Evolutionary conservation across 2,797 vertebrate genomes (phyloP).

Genomic region (Parauchenoglanis ngamensis): DNA sequence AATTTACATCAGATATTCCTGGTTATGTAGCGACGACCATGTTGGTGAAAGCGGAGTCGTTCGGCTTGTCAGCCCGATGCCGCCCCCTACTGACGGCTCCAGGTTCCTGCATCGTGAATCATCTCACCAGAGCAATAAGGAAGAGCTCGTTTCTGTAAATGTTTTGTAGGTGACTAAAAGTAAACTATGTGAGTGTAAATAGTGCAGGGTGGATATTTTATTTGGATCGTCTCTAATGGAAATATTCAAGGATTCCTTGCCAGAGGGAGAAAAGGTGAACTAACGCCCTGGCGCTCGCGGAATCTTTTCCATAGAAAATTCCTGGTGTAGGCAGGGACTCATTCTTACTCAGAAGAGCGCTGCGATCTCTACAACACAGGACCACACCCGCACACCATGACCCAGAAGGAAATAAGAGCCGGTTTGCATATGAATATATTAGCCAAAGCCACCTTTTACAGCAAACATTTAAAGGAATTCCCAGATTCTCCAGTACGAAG

Average conservation of each 20-base stretch:
- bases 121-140: not conserved
- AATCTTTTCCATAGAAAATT: not conserved
- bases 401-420: not conserved
- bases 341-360: not conserved
- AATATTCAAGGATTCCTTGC: too few species aligned
- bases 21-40: too few species aligned
- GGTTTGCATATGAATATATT: not conserved
- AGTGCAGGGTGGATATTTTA: not conserved
- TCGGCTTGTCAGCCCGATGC: not conserved
- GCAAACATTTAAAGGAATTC: not conserved
- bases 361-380: not conserved
- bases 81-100: not conserved
- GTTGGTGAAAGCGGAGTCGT: not conserved
- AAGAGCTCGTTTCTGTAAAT: not conserved
- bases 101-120: not conserved
- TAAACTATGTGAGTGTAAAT: not conserved
- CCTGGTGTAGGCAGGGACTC: not conserved
- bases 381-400: not conserved
- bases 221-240: too few species aligned
- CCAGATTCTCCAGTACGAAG: not conserved
- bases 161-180: not conserved
- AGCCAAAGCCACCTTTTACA: not conserved
- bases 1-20: too few species aligned
- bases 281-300: not conserved
- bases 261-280: too few species aligned